Base-by-base conservation (phyloP, 2,113 vertebrate genomes). In the Tretioscincus oriximinensis region DNA sequence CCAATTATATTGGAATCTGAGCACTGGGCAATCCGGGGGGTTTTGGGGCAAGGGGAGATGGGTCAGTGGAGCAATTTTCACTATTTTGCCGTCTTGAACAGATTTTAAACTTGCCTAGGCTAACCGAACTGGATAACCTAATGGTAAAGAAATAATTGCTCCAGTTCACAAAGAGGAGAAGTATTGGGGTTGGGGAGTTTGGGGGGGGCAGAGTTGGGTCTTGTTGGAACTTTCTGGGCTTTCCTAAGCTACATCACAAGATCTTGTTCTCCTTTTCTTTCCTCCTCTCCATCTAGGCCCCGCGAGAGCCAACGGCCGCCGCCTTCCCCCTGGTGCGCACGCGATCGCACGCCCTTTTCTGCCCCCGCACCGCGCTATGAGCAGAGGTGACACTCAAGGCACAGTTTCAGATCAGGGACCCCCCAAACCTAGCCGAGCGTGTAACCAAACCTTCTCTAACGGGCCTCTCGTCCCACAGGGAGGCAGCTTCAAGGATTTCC, bases 401-500 rank as follows among this genome's bases (percentile, higher is more conserved):
- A 88, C 63, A 77, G 75, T 65, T 79, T 76, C 2, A 0, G 51
- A n/a, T 28, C 73, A 26, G 1, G 35, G 75, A 58, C 6, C 1
- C 0, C 7, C 84, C 0, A 64, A 24, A 11, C 77, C 0, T 1
- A 49, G 5, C 61, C 9, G 0, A 45, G 1, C 3, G 45, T 1
- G 2, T 71, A 35, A n/a, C 4, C 76, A 1, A 31, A 58, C 73
- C 51, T 24, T 58, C 77, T 87, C 85, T 76, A 29, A 45, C 35
- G 51, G 2, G 84, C 73, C 85, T 88, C 8, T 9, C 69, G 2
- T 79, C 92, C 61, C 83, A 14, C 74, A 24, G 90, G 88, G 84
- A 80, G 22, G 2, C 69, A 79, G 35, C 24, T 84, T 3, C 28
- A 69, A 85, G 18, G 49, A 10, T 2, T 92, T 95, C 78, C 90